Evolutionary conservation across 2,888 invertebrate species (phyloP), one percentile per base, ranked within the genome.

Genomic region (Melanargia galathea): DNA sequence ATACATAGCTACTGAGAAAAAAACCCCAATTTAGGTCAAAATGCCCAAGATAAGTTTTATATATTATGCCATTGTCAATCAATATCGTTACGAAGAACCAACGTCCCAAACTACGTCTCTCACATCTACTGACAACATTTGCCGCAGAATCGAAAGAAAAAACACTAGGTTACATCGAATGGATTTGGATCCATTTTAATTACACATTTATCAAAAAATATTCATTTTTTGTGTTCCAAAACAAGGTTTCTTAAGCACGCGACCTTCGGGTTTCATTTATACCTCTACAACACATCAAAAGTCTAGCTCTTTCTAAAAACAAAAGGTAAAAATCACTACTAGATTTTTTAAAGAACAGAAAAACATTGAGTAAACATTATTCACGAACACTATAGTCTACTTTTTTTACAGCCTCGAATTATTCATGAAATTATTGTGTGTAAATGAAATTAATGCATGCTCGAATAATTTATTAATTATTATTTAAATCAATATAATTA

Each of bases 201-300:
- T 88, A 89, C 83, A 89, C 75, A 79, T 52, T 52, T 83, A 81
- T 89, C 88, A 85, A 88, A 88, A 87, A 89, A 89, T 89, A 88
- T 85, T 73, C 72, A 73, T 73, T 75, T 80, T 79, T 82, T 79
- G 85, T 86, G 84, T 86, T 80, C 73, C 75, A 83, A 86, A 83
- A 81, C 83, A 87, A 82, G 72, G 73, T 75, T 76, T 60, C 71
- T 73, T 71, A 78, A 79, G 77, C 78, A 76, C 77, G 75, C 75
- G 75, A 74, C 71, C 74, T 72, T 70, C 74, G 77, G 80, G 84
- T 78, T 77, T 22, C 45, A 22, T 43, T 43, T 74, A 74, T 76
- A 77, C 75, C 65, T 69, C 84, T 87, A 88, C 80, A 83, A 86
- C 74, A 87, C 87, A 87, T 83, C 83, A 78, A 87, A 86, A 82